A percentile compares a stretch with the other conserved stretches of the same genome.
Conservation (phyloP, 2,113 vertebrate genomes). For the Sylvia atricapilla region DNA sequence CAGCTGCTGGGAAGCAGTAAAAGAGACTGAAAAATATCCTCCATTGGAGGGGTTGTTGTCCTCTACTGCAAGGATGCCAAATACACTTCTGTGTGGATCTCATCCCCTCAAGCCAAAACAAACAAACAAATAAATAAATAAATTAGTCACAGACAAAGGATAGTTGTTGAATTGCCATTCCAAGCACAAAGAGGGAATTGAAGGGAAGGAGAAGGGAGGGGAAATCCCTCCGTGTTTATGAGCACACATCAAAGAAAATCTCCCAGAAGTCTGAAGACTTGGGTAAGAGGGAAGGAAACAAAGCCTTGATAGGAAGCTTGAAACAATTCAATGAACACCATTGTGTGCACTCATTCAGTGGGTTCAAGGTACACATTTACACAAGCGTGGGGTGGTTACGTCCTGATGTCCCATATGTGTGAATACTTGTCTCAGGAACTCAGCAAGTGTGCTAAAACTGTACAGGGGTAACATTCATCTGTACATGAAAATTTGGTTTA, state of each 20-base stretch:
- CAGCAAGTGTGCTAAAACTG: not conserved
- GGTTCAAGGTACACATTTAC: not conserved
- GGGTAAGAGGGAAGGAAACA: not conserved
- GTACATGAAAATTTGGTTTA: not conserved
- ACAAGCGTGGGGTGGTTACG: not conserved
- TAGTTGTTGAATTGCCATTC: constrained; percentile 31
- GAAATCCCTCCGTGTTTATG: constrained; percentile 30
- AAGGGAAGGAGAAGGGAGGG: constrained; percentile 4
- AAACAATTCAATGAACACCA: constrained; percentile 31
- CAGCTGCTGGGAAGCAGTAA: not conserved
- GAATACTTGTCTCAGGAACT: fast-evolving
- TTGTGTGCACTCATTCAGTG: not conserved
- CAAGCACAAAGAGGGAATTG: constrained; percentile 21
- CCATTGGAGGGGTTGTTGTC: not conserved
- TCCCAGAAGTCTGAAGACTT: constrained; percentile 46
- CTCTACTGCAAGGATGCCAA: not conserved
- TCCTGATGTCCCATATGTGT: fast-evolving
- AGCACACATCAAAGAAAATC: constrained; percentile 43
- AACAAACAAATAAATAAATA: not conserved
- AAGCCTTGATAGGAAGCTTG: constrained; percentile 30
- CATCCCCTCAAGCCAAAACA: not conserved
- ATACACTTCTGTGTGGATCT: not conserved
- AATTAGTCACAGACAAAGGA: not conserved
- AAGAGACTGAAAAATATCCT: not conserved
- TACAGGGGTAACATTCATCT: not conserved